Evolutionary conservation across 2,888 invertebrate genomes (phyloP).

Genomic region (Trissolcus brochymenae): DNA sequence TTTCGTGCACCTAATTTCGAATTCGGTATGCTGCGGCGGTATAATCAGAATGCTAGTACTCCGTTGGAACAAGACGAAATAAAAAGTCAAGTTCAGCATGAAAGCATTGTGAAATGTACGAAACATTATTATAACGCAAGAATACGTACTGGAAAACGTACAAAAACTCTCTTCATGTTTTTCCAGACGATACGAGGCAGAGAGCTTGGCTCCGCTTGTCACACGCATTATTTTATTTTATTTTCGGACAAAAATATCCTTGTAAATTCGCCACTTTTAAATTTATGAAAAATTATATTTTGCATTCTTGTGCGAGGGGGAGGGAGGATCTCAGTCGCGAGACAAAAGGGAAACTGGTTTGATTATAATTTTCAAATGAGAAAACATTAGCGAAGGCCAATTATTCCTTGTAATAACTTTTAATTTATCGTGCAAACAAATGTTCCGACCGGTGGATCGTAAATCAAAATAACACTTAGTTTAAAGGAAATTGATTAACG

Average conservation of each 20-base stretch:
- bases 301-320: background rate
- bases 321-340: background rate
- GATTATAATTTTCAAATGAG: no score
- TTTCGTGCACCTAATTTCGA: no score
- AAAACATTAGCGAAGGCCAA: background rate
- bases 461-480: constrained; percentile 1
- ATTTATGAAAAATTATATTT: constrained; percentile 10
- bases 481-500: no score
- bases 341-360: no score
- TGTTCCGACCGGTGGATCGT: no score
- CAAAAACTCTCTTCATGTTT: constrained; percentile 25
- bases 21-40: background rate
- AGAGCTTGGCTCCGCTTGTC: constrained; percentile 12
- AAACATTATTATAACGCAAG: constrained; percentile 37
- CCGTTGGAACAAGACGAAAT: constrained; percentile 14
- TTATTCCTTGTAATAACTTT: constrained; percentile 4
- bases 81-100: constrained; percentile 27
- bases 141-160: constrained; percentile 16
- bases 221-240: background rate
- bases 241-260: constrained; percentile 14
- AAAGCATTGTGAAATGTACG: constrained; percentile 30
- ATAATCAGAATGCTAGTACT: constrained; percentile 13
- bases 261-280: constrained; percentile 5
- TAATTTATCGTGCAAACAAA: no score
- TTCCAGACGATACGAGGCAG: constrained; percentile 7